Base-by-base conservation (phyloP, 2,888 invertebrate genomes). In the Taphrorychus bicolor region DNA sequence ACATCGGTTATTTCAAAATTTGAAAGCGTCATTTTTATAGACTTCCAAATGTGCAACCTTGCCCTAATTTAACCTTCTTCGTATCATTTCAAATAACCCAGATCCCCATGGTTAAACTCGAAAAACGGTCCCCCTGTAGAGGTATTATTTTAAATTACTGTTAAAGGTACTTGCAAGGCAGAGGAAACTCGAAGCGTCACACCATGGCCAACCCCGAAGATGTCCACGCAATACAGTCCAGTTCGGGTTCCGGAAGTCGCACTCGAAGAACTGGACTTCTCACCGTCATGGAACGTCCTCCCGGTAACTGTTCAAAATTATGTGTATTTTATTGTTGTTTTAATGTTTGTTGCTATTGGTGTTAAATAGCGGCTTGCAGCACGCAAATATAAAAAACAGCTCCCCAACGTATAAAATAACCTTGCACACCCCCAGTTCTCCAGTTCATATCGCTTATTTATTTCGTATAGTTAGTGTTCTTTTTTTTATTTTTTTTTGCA, bases 211-310 rank as follows among this genome's bases (percentile, higher is more conserved):
- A 88, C 66, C 87, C 91, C 0, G 91, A 92, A 72, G 93, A 93
- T 75, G 86, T 81, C 52, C 88, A 84, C 73, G 78, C 80, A 18
- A 71, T 83, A 63, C 82, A 81, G 62, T 74, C 77, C 1, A 71
- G 72, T 9, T 73, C 75, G 14, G 74, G 74, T 23, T 77, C 80
- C 54, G 83, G 82, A 5, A 81, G 80, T 40, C 85, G 86, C 2
- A 90, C 92, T 48, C 85, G 95, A 73, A 86, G 95, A 64, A 92
- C 92, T 3, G 95, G 95, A 72, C 85, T 95, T 9, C 85, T 92
- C 23, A 93, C 95, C 0, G 95, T 95, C 21, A 93, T 93, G 76
- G 94, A 95, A 80, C 84, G 94, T 71, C 92, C 92, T 16, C 94
- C 94, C 82, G 94, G 95, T 95, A 84, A 82, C 83, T n/a, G 7